phyloP scores from a whole-genome alignment of 1,140 invertebrate genomes.

The Orussus abietinus region DNA sequence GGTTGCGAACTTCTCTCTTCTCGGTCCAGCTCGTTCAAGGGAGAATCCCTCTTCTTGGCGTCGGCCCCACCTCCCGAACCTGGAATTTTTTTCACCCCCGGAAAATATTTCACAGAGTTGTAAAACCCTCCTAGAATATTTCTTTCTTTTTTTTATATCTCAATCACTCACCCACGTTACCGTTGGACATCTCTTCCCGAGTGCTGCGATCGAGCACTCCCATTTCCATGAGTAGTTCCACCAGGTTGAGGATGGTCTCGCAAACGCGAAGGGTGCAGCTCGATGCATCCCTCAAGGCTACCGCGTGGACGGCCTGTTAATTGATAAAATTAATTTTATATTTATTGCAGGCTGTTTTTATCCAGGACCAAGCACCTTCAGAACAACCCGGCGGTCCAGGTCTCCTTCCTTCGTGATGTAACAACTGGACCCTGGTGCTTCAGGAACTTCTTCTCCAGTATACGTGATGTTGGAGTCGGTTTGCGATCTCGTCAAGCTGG shows the following conservation, averaged over 20 bases:
- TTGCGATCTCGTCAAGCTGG: conserved; percentile 77
- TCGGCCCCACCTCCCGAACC: conserved; percentile 38
- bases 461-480: conserved; percentile 95
- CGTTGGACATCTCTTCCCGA: conserved; percentile 48
- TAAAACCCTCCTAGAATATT: too few species aligned
- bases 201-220: conserved; percentile 68
- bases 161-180: conserved; percentile 15
- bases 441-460: conserved; percentile 69
- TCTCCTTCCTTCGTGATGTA: conserved; percentile 95
- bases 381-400: conserved; percentile 84
- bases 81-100: conserved; percentile 14
- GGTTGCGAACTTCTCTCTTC: conserved; percentile 40
- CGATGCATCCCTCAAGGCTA: conserved; percentile 70
- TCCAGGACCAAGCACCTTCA: too few species aligned
- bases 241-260: conserved; percentile 84
- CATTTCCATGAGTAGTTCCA: conserved; percentile 85
- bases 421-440: conserved; percentile 83
- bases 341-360: too few species aligned
- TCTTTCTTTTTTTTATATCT: neutral
- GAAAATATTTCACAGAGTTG: conserved; percentile 7
- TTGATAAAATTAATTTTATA: too few species aligned
- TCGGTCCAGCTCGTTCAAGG: conserved; percentile 50
- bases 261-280: conserved; percentile 81
- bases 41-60: conserved; percentile 54
- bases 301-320: conserved; percentile 80